Percentiles rank a stretch among this genome's conserved stretches.
Evolutionary conservation across 2,888 invertebrate species (phyloP).

Genomic region (Mythimna pallens): DNA sequence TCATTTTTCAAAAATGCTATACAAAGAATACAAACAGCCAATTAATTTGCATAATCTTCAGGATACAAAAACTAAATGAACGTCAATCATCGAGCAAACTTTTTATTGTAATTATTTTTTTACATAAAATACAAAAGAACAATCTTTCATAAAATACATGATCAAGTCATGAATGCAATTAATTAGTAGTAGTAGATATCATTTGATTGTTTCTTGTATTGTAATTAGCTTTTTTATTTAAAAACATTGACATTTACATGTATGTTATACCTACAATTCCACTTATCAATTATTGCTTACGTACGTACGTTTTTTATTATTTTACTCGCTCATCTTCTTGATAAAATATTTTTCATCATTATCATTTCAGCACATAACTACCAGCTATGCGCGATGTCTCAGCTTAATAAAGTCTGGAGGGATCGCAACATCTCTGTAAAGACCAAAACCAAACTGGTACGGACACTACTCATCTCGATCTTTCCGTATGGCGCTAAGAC

Average conservation of each 20-base stretch:
- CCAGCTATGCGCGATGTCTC: too few relatives aligned
- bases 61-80: slow-evolving; percentile 5
- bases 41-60: slow-evolving; percentile 20
- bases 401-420: too few relatives aligned
- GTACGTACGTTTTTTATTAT: not conserved
- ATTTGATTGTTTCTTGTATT: slow-evolving; percentile 25
- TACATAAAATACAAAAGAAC: slow-evolving; percentile 10
- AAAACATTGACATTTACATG: not conserved
- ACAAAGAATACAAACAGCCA: slow-evolving; percentile 6
- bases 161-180: not conserved
- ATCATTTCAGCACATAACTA: not conserved
- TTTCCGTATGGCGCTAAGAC: too few relatives aligned
- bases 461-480: too few relatives aligned
- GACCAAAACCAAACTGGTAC: too few relatives aligned
- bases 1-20: not conserved
- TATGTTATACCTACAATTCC: slow-evolving; percentile 7
- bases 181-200: slow-evolving; percentile 5
- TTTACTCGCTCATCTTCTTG: not conserved
- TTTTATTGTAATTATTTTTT: slow-evolving; percentile 20
- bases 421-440: too few relatives aligned
- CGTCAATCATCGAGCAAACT: not conserved
- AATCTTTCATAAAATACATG: too few relatives aligned
- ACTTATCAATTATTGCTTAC: not conserved
- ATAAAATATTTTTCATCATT: not conserved
- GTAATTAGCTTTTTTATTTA: slow-evolving; percentile 10